Percentiles rank a stretch among this genome's conserved stretches.
Conservation (phyloP, 2,797 vertebrate genomes). For the Poecilia gillii region DNA sequence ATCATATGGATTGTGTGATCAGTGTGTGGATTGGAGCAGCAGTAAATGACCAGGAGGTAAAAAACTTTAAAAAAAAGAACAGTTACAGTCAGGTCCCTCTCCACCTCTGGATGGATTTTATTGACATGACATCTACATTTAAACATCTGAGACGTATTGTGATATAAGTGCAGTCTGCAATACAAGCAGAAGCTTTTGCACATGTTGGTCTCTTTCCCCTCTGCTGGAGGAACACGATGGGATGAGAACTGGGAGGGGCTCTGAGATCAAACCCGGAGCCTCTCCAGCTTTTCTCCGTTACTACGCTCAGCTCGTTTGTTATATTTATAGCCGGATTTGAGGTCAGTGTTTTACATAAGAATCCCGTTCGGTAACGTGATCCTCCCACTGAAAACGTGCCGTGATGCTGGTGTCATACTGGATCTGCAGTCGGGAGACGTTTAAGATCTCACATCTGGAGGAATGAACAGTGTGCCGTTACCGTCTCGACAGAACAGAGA, state of each 20-base stretch:
- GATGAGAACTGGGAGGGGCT: not conserved
- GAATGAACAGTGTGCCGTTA: not conserved
- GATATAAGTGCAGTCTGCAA: not conserved
- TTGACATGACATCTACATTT: not conserved
- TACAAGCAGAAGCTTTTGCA: not conserved
- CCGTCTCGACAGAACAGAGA: no score
- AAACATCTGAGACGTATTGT: not conserved
- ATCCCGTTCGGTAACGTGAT: conserved; percentile 10
- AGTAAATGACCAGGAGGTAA: not conserved
- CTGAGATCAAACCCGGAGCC: not conserved
- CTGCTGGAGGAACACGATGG: not conserved
- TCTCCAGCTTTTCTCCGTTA: not conserved
- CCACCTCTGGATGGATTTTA: not conserved
- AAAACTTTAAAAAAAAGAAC: not conserved
- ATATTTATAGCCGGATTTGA: conserved; percentile 35
- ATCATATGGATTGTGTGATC: not conserved
- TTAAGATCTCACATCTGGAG: not conserved
- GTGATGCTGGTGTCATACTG: conserved; percentile 1
- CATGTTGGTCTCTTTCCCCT: not conserved
- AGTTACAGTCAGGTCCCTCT: not conserved
- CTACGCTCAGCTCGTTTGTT: conserved; percentile 6
- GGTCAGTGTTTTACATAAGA: conserved; percentile 48
- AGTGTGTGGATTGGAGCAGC: not conserved
- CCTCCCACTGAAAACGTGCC: conserved; percentile 32
- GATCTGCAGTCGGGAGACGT: not conserved